A percentile compares a stretch with the other conserved stretches of the same genome.
These are phyloP conservation scores for Dascyllus trimaculatus DNA, from an alignment of 2,113 vertebrate genomes.

Conservation along the genomic window DNA sequence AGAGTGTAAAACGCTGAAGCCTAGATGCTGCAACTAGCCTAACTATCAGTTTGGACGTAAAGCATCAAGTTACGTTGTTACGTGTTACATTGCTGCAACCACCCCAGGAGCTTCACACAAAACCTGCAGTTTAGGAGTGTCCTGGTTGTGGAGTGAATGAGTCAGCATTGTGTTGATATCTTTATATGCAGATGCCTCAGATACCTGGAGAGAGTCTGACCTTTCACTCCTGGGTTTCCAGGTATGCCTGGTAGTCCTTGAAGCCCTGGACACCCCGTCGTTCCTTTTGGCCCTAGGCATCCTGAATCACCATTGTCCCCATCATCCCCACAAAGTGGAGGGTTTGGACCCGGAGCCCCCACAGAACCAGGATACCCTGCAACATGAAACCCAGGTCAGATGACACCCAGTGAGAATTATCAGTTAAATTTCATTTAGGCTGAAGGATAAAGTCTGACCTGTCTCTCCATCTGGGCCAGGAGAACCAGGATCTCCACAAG, in stretches of 20 bases:
- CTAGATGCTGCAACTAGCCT: too few species aligned
- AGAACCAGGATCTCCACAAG: constrained; percentile 51
- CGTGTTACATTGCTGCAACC: too few species aligned
- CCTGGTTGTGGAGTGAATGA: too few species aligned
- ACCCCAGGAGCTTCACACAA: too few species aligned
- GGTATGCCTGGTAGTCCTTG: constrained; percentile 48
- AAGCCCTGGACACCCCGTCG: constrained; percentile 50
- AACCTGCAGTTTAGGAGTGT: too few species aligned
- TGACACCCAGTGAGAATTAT: background rate
- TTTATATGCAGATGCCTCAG: too few species aligned
- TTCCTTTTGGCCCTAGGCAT: constrained; percentile 46
- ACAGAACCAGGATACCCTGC: constrained; percentile 70
- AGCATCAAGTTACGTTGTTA: too few species aligned
- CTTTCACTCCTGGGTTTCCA: constrained; percentile 65
- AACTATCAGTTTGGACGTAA: too few species aligned
- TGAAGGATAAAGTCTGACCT: constrained; percentile 44
- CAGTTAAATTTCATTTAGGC: background rate
- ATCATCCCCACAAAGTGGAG: constrained; percentile 78
- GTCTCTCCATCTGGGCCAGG: constrained; percentile 65
- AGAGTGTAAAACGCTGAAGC: too few species aligned
- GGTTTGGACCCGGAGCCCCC: constrained; percentile 62
- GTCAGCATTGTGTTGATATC: too few species aligned
- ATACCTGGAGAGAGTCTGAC: constrained; percentile 36
- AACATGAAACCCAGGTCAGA: constrained; percentile 27
- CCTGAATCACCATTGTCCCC: constrained; percentile 85